phyloP scores from a whole-genome alignment of 2,113 vertebrate genomes.

The Oplegnathus fasciatus region DNA sequence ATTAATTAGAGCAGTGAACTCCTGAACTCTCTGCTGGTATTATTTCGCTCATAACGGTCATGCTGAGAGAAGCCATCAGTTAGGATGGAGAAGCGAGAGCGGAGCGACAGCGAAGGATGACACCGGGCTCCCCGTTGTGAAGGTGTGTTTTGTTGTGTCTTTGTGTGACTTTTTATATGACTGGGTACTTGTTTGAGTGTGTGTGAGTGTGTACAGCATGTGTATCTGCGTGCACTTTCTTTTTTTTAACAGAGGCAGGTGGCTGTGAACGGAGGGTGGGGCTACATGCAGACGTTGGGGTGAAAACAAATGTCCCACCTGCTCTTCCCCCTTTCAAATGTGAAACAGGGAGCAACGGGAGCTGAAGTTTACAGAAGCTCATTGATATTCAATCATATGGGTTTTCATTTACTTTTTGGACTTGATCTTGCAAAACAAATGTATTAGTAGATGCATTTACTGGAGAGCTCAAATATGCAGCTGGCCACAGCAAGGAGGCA shows the following conservation, averaged over 20 bases:
- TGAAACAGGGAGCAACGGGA: neutral
- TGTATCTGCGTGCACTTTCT: neutral
- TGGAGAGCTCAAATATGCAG: neutral
- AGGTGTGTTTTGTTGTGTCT: conserved; percentile 17
- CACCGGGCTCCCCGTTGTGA: neutral
- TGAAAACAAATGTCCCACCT: conserved; percentile 34
- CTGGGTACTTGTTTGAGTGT: neutral
- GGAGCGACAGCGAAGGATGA: conserved; percentile 38
- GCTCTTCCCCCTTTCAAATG: neutral
- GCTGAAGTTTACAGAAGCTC: neutral
- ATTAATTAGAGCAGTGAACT: conserved; percentile 73
- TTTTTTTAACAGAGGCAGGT: conserved; percentile 37
- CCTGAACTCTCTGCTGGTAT: conserved; percentile 68
- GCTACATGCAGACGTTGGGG: conserved; percentile 14
- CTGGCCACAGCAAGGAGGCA: neutral
- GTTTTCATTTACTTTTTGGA: neutral
- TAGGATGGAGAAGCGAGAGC: neutral
- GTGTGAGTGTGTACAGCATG: neutral
- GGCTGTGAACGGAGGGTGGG: conserved; percentile 11
- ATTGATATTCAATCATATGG: neutral
- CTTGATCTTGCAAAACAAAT: neutral
- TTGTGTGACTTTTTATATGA: neutral
- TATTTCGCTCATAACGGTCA: conserved; percentile 43
- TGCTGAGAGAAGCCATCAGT: conserved; percentile 64
- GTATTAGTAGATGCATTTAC: neutral